A percentile compares a stretch with the other conserved stretches of the same genome.
These are phyloP conservation scores for Bilobella aurantiaca DNA, from an alignment of 1,140 invertebrate genomes.

Conservation along the genomic window DNA sequence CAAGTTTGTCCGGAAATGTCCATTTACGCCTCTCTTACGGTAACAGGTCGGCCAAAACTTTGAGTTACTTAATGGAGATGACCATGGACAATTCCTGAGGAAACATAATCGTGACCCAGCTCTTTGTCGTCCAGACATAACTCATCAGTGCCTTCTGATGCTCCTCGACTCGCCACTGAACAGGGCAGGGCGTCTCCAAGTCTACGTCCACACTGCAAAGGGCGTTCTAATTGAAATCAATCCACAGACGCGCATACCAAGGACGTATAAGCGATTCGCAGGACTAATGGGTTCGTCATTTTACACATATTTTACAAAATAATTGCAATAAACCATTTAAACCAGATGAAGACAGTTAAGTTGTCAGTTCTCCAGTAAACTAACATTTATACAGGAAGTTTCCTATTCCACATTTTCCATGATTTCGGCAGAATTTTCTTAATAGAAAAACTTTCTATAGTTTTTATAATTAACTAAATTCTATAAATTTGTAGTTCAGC, in stretches of 20 bases:
- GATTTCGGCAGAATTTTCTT: too few species aligned
- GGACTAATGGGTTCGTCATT: conserved; percentile 88
- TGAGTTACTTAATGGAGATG: conserved; percentile 88
- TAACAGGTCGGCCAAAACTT: conserved; percentile 79
- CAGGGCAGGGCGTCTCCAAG: conserved; percentile 72
- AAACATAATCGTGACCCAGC: conserved; percentile 75
- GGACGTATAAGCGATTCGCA: conserved; percentile 96
- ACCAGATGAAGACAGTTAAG: too few species aligned
- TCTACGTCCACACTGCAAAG: conserved; percentile 90
- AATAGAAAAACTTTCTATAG: neutral
- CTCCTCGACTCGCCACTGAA: conserved; percentile 93
- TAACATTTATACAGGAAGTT: too few species aligned
- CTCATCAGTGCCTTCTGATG: conserved; percentile 91
- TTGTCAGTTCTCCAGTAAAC: too few species aligned
- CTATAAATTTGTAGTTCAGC: conserved; percentile 66
- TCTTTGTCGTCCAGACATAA: conserved; percentile 82
- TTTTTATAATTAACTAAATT: too few species aligned
- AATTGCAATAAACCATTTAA: too few species aligned
- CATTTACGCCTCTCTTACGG: conserved; percentile 35
- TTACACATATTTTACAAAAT: too few species aligned
- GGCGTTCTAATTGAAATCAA: conserved; percentile 98
- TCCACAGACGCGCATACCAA: conserved; percentile 94
- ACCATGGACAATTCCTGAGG: conserved; percentile 70
- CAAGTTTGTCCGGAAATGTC: conserved; percentile 32
- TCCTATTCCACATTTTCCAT: too few species aligned